These are phyloP conservation scores for Patella depressa DNA, from an alignment of 2,888 invertebrate genomes.

Conservation along the genomic window DNA sequence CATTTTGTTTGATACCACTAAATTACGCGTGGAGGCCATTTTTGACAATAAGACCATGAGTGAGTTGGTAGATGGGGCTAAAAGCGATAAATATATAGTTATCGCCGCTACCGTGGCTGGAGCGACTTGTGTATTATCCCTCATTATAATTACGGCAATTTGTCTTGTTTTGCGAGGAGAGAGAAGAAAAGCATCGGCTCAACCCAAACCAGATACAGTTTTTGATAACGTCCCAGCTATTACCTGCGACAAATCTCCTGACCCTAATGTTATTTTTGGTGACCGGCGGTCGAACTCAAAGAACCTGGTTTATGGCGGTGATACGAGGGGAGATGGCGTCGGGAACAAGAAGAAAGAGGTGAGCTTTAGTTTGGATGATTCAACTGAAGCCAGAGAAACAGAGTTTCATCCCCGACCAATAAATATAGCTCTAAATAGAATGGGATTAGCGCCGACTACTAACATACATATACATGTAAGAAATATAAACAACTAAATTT, in stretches of 20 bases:
- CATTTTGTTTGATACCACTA: slow-evolving; percentile 29
- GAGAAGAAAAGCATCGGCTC: slow-evolving; percentile 5
- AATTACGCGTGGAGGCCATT: slow-evolving; percentile 33
- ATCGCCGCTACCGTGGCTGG: slow-evolving; percentile 41
- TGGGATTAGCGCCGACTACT: background rate
- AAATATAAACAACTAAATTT: background rate
- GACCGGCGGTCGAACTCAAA: slow-evolving; percentile 7
- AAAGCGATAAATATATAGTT: slow-evolving; percentile 31
- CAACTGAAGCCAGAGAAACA: background rate
- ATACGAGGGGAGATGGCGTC: background rate
- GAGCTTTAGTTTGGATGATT: slow-evolving; percentile 38
- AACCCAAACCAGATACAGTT: slow-evolving; percentile 23
- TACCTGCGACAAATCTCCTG: background rate
- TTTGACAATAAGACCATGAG: slow-evolving; percentile 31
- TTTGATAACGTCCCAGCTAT: slow-evolving; percentile 15
- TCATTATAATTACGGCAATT: slow-evolving; percentile 41
- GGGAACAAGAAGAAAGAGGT: slow-evolving; percentile 34
- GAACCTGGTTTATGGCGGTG: background rate
- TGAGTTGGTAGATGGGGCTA: background rate
- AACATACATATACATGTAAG: background rate
- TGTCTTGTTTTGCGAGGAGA: slow-evolving; percentile 36
- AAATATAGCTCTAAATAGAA: background rate
- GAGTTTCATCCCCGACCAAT: background rate
- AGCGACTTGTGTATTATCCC: slow-evolving; percentile 36
- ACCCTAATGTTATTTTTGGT: background rate